Evolutionary conservation across 2,113 vertebrate genomes (phyloP).

Genomic region (Microtus pennsylvanicus): DNA sequence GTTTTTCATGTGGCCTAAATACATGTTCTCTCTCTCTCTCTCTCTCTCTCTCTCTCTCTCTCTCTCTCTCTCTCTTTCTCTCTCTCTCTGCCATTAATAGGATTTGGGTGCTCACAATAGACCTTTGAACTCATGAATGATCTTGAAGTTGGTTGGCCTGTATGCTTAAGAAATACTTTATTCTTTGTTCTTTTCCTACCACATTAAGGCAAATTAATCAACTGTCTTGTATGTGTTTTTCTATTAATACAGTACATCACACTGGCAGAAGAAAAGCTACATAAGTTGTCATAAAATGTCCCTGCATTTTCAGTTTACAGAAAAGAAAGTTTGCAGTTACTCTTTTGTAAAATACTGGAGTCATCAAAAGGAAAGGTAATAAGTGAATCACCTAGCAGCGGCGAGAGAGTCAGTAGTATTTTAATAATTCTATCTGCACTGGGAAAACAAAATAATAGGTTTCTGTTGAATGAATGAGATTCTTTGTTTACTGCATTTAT

Average conservation of each 20-base stretch:
- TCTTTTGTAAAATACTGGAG: neutral
- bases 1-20: too few relatives aligned
- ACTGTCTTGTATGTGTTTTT: neutral
- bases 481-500: constrained; percentile 52
- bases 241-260: neutral
- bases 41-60: neutral
- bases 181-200: neutral
- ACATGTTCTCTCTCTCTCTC: neutral
- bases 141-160: neutral
- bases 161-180: neutral
- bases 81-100: neutral
- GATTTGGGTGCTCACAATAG: neutral
- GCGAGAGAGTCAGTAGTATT: neutral
- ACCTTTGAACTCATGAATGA: neutral
- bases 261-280: neutral
- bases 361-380: neutral
- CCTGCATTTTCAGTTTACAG: neutral
- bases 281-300: neutral
- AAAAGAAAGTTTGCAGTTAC: neutral
- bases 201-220: neutral
- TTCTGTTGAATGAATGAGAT: constrained; percentile 46
- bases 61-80: neutral
- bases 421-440: constrained; percentile 51
- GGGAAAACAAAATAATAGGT: constrained; percentile 44
- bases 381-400: neutral